Conservation (phyloP, 2,888 invertebrate genomes). For the Salticus scenicus region DNA sequence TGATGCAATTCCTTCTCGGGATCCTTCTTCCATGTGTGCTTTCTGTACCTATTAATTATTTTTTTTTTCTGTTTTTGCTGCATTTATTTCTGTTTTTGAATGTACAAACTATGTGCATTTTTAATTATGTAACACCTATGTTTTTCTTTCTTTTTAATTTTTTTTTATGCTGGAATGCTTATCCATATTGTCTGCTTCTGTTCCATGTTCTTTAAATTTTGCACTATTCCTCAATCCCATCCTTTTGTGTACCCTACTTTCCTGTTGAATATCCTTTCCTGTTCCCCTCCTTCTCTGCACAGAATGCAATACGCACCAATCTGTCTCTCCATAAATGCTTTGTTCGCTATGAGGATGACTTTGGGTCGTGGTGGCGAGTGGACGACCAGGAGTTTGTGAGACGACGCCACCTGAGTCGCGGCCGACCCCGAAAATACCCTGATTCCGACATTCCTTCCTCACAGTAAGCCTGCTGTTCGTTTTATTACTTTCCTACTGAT, state of each 20-base stretch:
- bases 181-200: constrained; percentile 36
- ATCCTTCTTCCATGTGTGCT: constrained; percentile 14
- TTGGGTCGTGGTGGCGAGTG: constrained; percentile 99
- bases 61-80: constrained; percentile 35
- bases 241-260: constrained; percentile 21
- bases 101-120: constrained; percentile 32
- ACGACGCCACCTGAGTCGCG: constrained; percentile 95
- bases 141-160: constrained; percentile 3
- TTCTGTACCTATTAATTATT: constrained; percentile 11
- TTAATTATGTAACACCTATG: constrained; percentile 39
- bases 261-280: constrained; percentile 37
- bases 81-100: background rate
- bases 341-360: constrained; percentile 99
- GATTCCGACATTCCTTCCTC: constrained; percentile 67
- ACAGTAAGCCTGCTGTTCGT: constrained; percentile 70
- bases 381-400: constrained; percentile 98
- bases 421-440: constrained; percentile 81
- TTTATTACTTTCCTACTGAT: constrained; percentile 66
- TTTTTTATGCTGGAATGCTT: constrained; percentile 58
- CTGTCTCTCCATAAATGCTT: constrained; percentile 99
- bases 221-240: constrained; percentile 30
- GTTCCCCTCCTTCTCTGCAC: constrained; percentile 74
- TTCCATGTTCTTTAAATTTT: constrained; percentile 44
- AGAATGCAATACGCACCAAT: constrained; percentile 98
- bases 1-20: constrained; percentile 24